Conservation (phyloP, 2,113 vertebrate species). For the Megalops atlanticus region DNA sequence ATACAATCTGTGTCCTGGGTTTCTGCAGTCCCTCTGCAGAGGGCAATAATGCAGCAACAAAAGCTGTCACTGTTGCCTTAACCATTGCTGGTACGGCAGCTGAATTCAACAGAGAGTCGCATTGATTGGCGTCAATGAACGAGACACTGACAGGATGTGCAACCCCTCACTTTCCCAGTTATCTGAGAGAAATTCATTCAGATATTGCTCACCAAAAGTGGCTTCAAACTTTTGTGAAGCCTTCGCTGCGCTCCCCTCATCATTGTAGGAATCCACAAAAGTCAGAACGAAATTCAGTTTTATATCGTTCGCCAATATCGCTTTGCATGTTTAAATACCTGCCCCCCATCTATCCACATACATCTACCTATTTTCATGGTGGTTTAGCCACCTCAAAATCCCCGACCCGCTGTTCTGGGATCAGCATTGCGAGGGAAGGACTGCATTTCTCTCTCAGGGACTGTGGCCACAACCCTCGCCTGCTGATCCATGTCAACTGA, state of each 20-base stretch:
- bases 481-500: conserved; percentile 20
- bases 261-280: no score
- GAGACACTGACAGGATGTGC: no score
- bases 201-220: no score
- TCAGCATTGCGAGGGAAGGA: no score
- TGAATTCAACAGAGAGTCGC: neutral
- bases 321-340: neutral
- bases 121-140: no score
- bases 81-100: neutral
- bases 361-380: neutral
- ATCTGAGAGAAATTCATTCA: no score
- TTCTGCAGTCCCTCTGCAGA: neutral
- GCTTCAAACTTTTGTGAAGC: no score
- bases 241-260: no score
- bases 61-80: neutral
- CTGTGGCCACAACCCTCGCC: neutral
- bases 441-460: neutral
- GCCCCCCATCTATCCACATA: neutral
- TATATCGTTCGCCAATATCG: neutral
- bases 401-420: neutral
- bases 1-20: neutral
- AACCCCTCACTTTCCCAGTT: no score
- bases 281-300: no score
- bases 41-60: neutral
- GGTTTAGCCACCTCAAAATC: neutral